Percentiles rank a stretch among this genome's conserved stretches.
Evolutionary conservation across 2,888 invertebrate species (phyloP).

Genomic region (Oligia latruncula): DNA sequence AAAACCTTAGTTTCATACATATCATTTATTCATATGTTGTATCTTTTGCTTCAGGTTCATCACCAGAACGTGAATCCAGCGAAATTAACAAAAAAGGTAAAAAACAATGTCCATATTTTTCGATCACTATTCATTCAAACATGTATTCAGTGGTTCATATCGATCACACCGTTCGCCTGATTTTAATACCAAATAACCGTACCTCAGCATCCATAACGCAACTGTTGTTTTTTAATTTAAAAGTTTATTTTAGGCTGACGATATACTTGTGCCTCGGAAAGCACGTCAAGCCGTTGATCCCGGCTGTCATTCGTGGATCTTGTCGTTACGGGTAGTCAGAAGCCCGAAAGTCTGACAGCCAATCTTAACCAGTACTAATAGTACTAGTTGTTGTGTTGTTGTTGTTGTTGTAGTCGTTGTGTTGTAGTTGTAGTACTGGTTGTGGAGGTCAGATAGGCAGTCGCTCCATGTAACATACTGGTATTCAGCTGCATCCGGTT

Average conservation of each 20-base stretch:
- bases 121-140: slow-evolving; percentile 60
- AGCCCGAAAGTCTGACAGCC: no score
- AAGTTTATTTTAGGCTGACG: slow-evolving; percentile 56
- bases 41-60: slow-evolving; percentile 82
- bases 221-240: slow-evolving; percentile 74
- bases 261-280: slow-evolving; percentile 24
- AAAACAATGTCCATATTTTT: slow-evolving; percentile 46
- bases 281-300: no score
- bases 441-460: no score
- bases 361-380: no score
- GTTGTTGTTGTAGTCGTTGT: no score
- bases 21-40: slow-evolving; percentile 24
- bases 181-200: slow-evolving; percentile 81
- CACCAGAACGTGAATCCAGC: slow-evolving; percentile 82
- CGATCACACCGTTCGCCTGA: slow-evolving; percentile 61
- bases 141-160: slow-evolving; percentile 68
- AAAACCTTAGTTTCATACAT: not conserved
- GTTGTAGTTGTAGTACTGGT: no score
- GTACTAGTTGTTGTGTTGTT: no score
- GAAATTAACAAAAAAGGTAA: slow-evolving; percentile 87
- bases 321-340: no score
- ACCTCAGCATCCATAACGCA: slow-evolving; percentile 74
- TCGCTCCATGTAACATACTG: no score
- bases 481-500: no score
- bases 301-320: no score